Conservation (phyloP, 2,113 vertebrate species). For the Hipposideros armiger region DNA sequence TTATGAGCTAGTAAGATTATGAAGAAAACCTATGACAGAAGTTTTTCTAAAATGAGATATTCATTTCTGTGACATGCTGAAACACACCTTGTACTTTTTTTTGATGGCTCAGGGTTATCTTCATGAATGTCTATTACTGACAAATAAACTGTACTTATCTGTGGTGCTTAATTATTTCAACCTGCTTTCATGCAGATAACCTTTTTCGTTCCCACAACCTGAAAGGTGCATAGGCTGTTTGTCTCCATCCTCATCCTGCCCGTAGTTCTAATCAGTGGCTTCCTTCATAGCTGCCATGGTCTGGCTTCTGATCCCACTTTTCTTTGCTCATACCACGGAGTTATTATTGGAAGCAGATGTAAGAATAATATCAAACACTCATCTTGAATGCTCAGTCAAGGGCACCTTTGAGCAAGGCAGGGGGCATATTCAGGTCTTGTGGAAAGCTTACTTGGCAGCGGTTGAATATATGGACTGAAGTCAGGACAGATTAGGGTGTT, state of each 20-base stretch:
- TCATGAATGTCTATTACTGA: background rate
- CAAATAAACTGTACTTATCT: background rate
- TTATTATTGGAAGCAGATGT: conserved; percentile 56
- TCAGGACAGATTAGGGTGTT: background rate
- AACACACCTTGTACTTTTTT: background rate
- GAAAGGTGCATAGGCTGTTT: background rate
- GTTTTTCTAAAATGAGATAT: conserved; percentile 37
- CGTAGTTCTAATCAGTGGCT: background rate
- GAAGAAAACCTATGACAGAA: background rate
- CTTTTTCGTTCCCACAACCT: background rate
- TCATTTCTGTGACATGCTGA: background rate
- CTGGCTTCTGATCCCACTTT: background rate
- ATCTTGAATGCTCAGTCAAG: background rate
- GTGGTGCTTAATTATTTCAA: background rate
- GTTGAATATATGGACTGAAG: background rate
- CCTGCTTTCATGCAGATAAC: background rate
- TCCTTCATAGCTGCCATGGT: background rate
- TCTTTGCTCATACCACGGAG: background rate
- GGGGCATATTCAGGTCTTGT: background rate
- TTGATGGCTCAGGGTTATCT: background rate
- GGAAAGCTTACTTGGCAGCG: background rate
- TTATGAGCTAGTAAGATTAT: background rate
- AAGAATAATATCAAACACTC: background rate
- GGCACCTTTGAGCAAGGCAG: background rate
- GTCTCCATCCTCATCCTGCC: background rate